Conservation (phyloP, 2,888 invertebrate genomes). For the Lamellibrachia columna region DNA sequence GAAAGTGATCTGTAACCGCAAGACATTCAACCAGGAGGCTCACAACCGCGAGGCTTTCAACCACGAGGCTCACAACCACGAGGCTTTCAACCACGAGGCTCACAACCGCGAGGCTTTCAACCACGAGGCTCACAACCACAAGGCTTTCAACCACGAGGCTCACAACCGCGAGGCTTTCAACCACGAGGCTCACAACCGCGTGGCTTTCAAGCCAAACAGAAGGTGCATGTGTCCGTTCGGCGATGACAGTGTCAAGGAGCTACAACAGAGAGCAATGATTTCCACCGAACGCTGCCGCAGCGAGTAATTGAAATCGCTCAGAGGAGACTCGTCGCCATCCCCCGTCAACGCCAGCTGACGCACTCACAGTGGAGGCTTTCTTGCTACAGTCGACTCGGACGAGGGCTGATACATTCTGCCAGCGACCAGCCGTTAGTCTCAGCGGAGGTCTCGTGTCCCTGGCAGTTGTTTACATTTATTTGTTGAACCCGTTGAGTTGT, state of each 20-base stretch:
- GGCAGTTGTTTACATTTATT: not conserved
- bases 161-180: no score
- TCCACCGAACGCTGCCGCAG: not conserved
- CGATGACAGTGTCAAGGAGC: not conserved
- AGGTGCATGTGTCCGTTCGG: not conserved
- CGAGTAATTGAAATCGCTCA: constrained; percentile 1
- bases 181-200: not conserved
- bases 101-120: not conserved
- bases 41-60: not conserved
- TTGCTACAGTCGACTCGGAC: not conserved
- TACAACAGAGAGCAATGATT: not conserved
- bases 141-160: no score
- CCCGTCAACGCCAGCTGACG: not conserved
- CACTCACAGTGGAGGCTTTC: not conserved
- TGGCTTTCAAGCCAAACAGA: no score
- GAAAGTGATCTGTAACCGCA: not conserved
- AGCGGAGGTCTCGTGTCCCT: not conserved
- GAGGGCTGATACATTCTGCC: not conserved
- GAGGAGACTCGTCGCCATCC: not conserved
- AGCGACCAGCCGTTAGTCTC: not conserved
- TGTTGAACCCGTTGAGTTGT: no score
- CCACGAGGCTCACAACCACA: no score
- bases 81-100: not conserved
- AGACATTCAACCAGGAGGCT: not conserved
- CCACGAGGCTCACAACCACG: not conserved